phyloP scores from a whole-genome alignment of 2,113 vertebrate species.

The Notarius lentiginosus region DNA sequence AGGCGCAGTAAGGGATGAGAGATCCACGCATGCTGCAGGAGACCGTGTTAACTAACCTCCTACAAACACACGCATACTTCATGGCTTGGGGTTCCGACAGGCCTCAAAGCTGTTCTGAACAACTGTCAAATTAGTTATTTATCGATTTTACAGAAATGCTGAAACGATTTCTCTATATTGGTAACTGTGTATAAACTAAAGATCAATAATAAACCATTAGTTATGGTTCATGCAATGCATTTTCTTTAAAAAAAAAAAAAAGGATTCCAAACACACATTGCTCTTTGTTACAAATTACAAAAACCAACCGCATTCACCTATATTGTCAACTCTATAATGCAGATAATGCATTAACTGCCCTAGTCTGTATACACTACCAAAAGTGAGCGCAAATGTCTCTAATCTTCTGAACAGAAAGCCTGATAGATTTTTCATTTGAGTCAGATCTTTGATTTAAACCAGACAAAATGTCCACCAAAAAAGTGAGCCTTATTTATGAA shows the following conservation, averaged over 20 bases:
- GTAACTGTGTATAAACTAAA: background rate
- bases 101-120: background rate
- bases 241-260: background rate
- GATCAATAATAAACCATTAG: background rate
- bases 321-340: background rate
- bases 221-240: background rate
- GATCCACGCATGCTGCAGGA: slow-evolving; percentile 62
- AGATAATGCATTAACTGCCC: background rate
- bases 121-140: background rate
- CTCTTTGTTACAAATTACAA: background rate
- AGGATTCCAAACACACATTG: background rate
- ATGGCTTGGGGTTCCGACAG: background rate
- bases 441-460: background rate
- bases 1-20: slow-evolving; percentile 61
- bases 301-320: background rate
- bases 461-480: background rate
- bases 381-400: background rate
- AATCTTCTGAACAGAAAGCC: background rate
- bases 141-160: background rate
- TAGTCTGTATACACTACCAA: background rate
- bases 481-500: background rate
- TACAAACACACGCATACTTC: slow-evolving; percentile 35
- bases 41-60: slow-evolving; percentile 47
- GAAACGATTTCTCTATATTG: background rate
- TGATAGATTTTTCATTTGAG: background rate